Base-by-base conservation (phyloP, 2,888 invertebrate species). In the Eupithecia centaureata region DNA sequence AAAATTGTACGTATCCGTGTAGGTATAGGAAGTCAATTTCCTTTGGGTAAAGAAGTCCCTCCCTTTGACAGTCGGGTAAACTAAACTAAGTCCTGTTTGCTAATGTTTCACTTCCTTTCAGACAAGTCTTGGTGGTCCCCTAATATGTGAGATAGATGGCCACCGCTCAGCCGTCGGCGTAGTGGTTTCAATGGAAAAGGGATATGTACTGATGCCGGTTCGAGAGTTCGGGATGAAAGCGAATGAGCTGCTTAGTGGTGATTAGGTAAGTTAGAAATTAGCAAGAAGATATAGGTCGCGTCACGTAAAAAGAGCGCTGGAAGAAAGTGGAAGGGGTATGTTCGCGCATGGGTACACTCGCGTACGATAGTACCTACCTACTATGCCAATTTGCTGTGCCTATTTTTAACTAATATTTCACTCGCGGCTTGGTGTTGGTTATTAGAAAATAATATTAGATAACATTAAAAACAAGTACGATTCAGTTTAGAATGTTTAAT, bases 91-190 rank as follows among this genome's bases (percentile, higher is more conserved):
- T n/a, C n/a, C 7, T 30, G 25, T 18, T 47, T 58, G 27, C 5
- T 28, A 52, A 42, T 25, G 13, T 61, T 2, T 22, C 10, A 10
- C 18, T 33, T 1, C 30, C 22, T 79, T 80, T 42, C 79, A 93
- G 92, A 89, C 91, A 0, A 91, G 91, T 18, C 73, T 88, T 3
- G 92, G 92, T 0, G 91, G 91, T 0, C 85, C 92, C 0, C 73
- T 93, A 15, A 77, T 90, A 1, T 93, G 92, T 75, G 79, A 73
- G 22, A 70, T 73, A 7, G 77, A 79, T 1, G 86, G 81, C 0
- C 82, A 81, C 1, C 79, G 77, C 18, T 73, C 86, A 0, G 76
- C 83, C 1, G 85, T 85, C 1, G 92, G 91, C 1, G 79, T 90
- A 2, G 87, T 90, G 0, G 83, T 90, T 5, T 87, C 90, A 70